Evolutionary conservation across 1,140 invertebrate genomes (phyloP).

Genomic region (Drosophila navojoa): DNA sequence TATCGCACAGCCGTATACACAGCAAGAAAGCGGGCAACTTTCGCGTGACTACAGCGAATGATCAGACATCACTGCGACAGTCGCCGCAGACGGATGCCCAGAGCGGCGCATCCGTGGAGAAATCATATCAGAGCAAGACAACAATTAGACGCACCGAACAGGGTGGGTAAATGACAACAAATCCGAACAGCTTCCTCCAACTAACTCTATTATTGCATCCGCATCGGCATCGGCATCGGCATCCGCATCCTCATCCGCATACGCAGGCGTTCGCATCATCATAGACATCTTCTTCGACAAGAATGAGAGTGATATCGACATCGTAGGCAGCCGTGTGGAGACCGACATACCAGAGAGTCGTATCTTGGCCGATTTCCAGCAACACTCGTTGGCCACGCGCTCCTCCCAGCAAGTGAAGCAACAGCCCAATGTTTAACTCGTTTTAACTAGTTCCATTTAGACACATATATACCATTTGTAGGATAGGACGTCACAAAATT

Average conservation of each 20-base stretch:
- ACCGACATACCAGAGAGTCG: constrained; percentile 76
- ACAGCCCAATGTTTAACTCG: constrained; percentile 26
- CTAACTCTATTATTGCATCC: background rate
- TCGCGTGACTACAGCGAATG: constrained; percentile 35
- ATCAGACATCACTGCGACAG: constrained; percentile 30
- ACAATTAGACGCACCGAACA: constrained; percentile 65
- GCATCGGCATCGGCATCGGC: constrained; percentile 44
- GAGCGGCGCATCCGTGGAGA: constrained; percentile 36
- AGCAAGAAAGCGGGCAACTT: constrained; percentile 23
- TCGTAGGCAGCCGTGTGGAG: constrained; percentile 71
- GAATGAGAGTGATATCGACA: constrained; percentile 56
- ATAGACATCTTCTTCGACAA: constrained; percentile 77
- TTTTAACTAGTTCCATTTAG: constrained; percentile 15
- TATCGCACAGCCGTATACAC: background rate
- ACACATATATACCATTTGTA: background rate
- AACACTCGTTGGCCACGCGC: constrained; percentile 49
- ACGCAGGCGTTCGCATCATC: constrained; percentile 70
- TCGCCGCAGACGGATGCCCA: background rate
- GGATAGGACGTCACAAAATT: constrained; percentile 31
- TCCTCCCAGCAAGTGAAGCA: constrained; percentile 23
- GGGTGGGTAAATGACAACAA: constrained; percentile 44
- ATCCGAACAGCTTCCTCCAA: background rate
- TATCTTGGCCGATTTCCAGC: constrained; percentile 69
- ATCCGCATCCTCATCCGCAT: constrained; percentile 67
- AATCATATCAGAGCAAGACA: constrained; percentile 65